Percentiles rank a stretch among this genome's conserved stretches.
phyloP scores from a whole-genome alignment of 2,797 vertebrate genomes.

The Chelonia mydas region DNA sequence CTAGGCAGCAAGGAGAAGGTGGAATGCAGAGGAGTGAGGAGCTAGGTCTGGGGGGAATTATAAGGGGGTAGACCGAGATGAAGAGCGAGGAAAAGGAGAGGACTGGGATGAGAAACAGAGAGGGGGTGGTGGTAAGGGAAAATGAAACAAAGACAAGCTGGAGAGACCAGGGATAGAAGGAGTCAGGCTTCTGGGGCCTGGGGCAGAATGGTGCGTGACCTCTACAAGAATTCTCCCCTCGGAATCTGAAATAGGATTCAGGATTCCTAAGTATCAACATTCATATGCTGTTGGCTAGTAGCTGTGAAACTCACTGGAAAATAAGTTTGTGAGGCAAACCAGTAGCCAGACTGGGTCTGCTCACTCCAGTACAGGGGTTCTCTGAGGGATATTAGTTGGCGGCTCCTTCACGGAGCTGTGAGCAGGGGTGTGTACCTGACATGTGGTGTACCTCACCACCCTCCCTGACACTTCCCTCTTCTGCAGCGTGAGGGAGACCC shows the following conservation, averaged over 20 bases:
- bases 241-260: not conserved
- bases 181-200: not conserved
- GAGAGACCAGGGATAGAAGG: not conserved
- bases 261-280: not conserved
- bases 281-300: not conserved
- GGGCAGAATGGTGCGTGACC: not conserved
- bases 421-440: too few species aligned
- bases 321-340: not conserved
- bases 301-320: not conserved
- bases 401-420: too few species aligned
- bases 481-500: too few species aligned
- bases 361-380: too few species aligned
- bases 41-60: accelerated
- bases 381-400: too few species aligned
- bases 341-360: too few species aligned
- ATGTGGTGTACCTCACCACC: too few species aligned
- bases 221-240: not conserved
- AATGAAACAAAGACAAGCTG: not conserved
- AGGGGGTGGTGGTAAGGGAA: too few species aligned
- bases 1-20: not conserved
- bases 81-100: not conserved
- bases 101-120: not conserved
- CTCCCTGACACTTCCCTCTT: too few species aligned
- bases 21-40: accelerated
- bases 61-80: accelerated